A percentile compares a stretch with the other conserved stretches of the same genome.
These are phyloP conservation scores for Callithrix jacchus DNA, from an alignment of 2,113 vertebrate genomes.

Conservation along the genomic window DNA sequence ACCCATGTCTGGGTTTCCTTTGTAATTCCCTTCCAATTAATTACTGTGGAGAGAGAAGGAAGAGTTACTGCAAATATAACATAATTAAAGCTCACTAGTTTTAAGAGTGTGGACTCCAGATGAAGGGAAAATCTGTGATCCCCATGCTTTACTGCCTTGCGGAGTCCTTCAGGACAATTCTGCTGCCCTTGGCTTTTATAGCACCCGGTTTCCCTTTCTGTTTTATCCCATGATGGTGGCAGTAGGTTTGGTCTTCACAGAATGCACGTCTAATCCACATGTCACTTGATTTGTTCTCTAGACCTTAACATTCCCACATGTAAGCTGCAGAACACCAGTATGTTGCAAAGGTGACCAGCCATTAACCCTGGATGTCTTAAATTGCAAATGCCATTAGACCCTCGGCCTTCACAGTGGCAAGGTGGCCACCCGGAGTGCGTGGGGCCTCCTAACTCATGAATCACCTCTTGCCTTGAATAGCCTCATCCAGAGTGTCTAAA, in stretches of 20 bases:
- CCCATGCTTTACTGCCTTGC: too few species aligned
- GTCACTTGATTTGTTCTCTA: neutral
- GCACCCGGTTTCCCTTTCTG: neutral
- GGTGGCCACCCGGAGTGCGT: neutral
- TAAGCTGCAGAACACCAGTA: accelerated
- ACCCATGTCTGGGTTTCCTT: neutral
- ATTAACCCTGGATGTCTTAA: too few species aligned
- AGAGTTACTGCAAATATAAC: neutral
- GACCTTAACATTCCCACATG: neutral
- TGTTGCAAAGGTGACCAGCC: neutral
- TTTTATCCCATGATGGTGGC: neutral
- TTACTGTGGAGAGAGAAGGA: neutral
- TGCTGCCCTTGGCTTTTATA: neutral
- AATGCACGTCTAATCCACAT: neutral
- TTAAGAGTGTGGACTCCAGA: neutral
- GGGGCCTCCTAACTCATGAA: neutral
- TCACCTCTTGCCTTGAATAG: neutral
- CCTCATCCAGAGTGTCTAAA: neutral
- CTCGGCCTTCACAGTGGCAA: neutral
- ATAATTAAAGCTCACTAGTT: neutral
- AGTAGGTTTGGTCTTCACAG: neutral
- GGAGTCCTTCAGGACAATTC: neutral
- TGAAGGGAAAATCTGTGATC: neutral
- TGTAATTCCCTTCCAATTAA: neutral
- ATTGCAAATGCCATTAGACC: too few species aligned